Base-by-base conservation (phyloP, 1,140 invertebrate species). In the Homarus americanus region DNA sequence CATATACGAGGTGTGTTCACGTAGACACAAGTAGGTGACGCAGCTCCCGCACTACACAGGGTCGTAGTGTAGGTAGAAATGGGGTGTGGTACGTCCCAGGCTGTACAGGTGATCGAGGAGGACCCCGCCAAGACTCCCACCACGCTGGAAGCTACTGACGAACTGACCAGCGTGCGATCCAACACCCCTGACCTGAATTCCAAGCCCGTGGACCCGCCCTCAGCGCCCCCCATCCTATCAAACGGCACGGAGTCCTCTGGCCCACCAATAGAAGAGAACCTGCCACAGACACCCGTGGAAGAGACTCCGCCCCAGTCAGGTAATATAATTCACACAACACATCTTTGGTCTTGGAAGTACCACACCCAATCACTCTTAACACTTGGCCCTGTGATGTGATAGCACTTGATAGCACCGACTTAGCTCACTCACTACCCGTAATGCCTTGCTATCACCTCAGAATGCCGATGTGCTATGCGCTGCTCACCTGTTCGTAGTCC, bases 61-160 rank as follows among this genome's bases (percentile, higher is more conserved):
- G 69, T 20, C 83, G 38, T 85, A 85, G 83, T 75, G 83, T 85
- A 85, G 82, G 83, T 85, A 76, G 72, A 73, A 58, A 85, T 85
- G 83, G 83, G 83, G 72, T 85, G 83, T 75, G 83, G 83, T 28
- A 41, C 83, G 20, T 85, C 83, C 41, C 28, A 53, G 40, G 41
- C 63, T 12, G 83, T 85, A 34, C 66, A 85, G 40, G 83, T 69
- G 40, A 85, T 85, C 41, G 83, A 85, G n/a, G 83, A 85, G 69
- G 83, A 75, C 12, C 44, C 41, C 32, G 41, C 69, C 40, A 75
- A 49, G 44, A n/a, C 83, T 32, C 72, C 83, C 0, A 24, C 69
- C 24, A 34, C 66, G 15, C 12, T 75, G 4, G 66, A 85, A 9
- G 20, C 34, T 28, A 41, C 69, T 12, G 83, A 85, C 2, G 83